A percentile compares a stretch with the other conserved stretches of the same genome.
These are phyloP conservation scores for Ceratoteleas bidentatus DNA, from an alignment of 1,140 invertebrate genomes.

Conservation along the genomic window DNA sequence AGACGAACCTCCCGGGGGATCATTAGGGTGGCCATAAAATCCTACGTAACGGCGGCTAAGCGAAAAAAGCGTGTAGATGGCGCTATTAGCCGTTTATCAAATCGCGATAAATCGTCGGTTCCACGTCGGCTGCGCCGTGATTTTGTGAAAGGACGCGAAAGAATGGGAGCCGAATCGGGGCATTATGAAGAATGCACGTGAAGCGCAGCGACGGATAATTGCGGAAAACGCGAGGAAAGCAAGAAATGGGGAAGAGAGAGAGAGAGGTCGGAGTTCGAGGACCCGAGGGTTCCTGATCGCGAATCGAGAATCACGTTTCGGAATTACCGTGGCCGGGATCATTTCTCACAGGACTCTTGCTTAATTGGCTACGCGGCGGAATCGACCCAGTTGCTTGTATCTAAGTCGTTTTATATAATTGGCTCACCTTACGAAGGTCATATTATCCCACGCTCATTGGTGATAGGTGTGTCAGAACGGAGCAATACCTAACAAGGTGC, in stretches of 20 bases:
- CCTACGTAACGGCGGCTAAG: not conserved
- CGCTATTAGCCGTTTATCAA: no score
- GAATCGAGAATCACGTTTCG: constrained; percentile 69
- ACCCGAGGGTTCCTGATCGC: constrained; percentile 58
- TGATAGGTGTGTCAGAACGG: constrained; percentile 59
- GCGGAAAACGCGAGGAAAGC: constrained; percentile 52
- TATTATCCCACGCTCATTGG: constrained; percentile 72
- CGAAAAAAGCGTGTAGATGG: no score
- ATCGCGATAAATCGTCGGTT: no score
- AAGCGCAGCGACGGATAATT: constrained; percentile 24
- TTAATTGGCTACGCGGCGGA: constrained; percentile 69
- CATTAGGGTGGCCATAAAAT: not conserved
- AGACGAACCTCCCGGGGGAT: not conserved
- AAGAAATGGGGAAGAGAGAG: constrained; percentile 55
- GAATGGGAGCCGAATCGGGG: not conserved
- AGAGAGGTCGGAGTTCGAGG: constrained; percentile 65
- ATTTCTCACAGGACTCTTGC: constrained; percentile 67
- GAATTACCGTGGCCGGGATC: constrained; percentile 61
- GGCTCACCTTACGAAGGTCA: constrained; percentile 69
- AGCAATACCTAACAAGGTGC: constrained; percentile 51
- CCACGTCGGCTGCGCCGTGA: no score
- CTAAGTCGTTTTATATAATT: constrained; percentile 68
- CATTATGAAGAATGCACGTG: constrained; percentile 8
- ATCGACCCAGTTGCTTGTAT: constrained; percentile 71
- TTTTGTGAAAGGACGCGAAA: no score